A percentile compares a stretch with the other conserved stretches of the same genome.
phyloP scores from a whole-genome alignment of 2,888 invertebrate genomes.

The Eupithecia tripunctaria region DNA sequence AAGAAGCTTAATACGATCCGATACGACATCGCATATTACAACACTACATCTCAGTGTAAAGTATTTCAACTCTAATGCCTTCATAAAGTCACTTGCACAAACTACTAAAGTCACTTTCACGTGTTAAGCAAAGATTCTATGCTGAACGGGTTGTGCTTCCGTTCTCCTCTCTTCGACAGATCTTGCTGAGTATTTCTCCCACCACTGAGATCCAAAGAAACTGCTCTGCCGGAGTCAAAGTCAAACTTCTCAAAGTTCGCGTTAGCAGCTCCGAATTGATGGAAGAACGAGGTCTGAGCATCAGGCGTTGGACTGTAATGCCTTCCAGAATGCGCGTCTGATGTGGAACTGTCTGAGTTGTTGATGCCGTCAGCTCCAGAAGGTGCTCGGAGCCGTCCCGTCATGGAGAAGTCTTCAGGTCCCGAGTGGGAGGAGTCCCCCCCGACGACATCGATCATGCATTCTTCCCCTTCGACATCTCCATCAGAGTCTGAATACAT shows the following conservation, averaged over 20 bases:
- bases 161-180: constrained; percentile 82
- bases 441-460: constrained; percentile 94
- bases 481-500: constrained; percentile 85
- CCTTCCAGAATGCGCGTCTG: constrained; percentile 76
- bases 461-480: constrained; percentile 87
- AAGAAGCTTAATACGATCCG: neutral
- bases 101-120: constrained; percentile 82
- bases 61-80: constrained; percentile 51
- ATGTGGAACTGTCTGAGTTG: constrained; percentile 84
- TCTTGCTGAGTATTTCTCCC: constrained; percentile 75
- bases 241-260: constrained; percentile 79
- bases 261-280: constrained; percentile 70
- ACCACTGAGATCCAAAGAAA: constrained; percentile 80
- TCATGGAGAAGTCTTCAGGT: constrained; percentile 86
- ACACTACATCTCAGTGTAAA: constrained; percentile 1
- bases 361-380: constrained; percentile 85
- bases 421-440: constrained; percentile 89
- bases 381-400: constrained; percentile 84
- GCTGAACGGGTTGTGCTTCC: constrained; percentile 93
- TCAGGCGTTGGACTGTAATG: constrained; percentile 79
- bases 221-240: constrained; percentile 78
- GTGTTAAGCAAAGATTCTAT: constrained; percentile 94
- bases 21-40: neutral
- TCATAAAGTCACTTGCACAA: constrained; percentile 57
- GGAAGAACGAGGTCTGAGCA: constrained; percentile 78